phyloP scores from a whole-genome alignment of 1,140 invertebrate species.

The Drosophila novamexicana region DNA sequence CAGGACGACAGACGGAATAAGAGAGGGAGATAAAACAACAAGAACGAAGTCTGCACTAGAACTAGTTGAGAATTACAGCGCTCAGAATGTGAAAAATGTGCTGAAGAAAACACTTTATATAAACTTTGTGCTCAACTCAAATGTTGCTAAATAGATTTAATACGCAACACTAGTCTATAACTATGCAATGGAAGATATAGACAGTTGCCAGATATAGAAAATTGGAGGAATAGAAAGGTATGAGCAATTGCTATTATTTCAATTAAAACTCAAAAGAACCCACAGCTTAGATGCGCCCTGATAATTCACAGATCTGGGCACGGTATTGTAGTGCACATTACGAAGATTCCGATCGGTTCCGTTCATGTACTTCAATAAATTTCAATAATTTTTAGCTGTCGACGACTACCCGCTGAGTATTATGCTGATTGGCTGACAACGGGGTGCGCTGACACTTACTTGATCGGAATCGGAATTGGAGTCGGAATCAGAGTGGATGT shows the following conservation, averaged over 20 bases:
- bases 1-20: not conserved
- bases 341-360: slow-evolving; percentile 10
- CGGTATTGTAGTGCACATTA: not conserved
- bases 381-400: slow-evolving; percentile 25
- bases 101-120: no score
- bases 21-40: not conserved
- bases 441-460: slow-evolving; percentile 34
- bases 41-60: not conserved
- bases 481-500: not conserved
- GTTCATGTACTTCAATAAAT: slow-evolving; percentile 22
- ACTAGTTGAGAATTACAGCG: no score
- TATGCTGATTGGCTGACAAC: slow-evolving; percentile 51
- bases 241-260: no score
- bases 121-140: no score
- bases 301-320: not conserved
- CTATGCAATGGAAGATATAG: no score
- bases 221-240: no score
- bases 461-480: slow-evolving; percentile 5
- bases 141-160: no score
- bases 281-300: not conserved
- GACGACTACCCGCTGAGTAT: slow-evolving; percentile 33
- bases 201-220: no score
- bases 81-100: no score
- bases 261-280: no score
- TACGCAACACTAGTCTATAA: no score